Evolutionary conservation across 1,140 invertebrate genomes (phyloP).

Genomic region (Tribolium castaneum): DNA sequence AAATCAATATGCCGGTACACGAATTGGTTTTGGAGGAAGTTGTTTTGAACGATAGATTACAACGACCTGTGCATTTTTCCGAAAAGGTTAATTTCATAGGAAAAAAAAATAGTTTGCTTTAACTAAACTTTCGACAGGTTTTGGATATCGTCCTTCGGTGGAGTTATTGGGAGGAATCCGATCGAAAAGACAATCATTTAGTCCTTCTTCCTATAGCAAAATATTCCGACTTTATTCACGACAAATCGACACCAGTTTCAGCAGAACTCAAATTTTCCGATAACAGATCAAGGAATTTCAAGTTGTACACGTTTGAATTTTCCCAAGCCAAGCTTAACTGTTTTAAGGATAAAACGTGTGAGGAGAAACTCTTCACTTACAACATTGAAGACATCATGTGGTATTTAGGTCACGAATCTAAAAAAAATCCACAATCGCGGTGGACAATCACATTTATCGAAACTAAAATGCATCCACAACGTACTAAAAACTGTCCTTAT

Average conservation of each 20-base stretch:
- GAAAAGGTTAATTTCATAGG: slow-evolving; percentile 67
- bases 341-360: slow-evolving; percentile 82
- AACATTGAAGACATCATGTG: slow-evolving; percentile 81
- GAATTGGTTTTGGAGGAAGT: slow-evolving; percentile 80
- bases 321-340: slow-evolving; percentile 80
- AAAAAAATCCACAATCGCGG: slow-evolving; percentile 80
- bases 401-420: slow-evolving; percentile 85
- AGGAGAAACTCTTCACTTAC: slow-evolving; percentile 76
- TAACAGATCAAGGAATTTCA: slow-evolving; percentile 79
- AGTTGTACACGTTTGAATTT: slow-evolving; percentile 81
- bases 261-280: slow-evolving; percentile 85
- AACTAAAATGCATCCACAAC: slow-evolving; percentile 74
- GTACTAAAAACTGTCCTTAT: slow-evolving; percentile 79
- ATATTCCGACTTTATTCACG: slow-evolving; percentile 64
- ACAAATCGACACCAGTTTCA: slow-evolving; percentile 68
- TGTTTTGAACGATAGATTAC: slow-evolving; percentile 76
- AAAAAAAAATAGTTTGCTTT: neutral
- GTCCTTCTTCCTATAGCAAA: slow-evolving; percentile 72
- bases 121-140: slow-evolving; percentile 67
- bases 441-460: slow-evolving; percentile 84
- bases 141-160: slow-evolving; percentile 77
- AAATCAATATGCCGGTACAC: slow-evolving; percentile 72
- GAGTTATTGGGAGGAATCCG: slow-evolving; percentile 86
- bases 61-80: slow-evolving; percentile 81
- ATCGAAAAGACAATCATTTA: slow-evolving; percentile 84